phyloP scores from a whole-genome alignment of 2,888 invertebrate species.

The Erebia ligea region DNA sequence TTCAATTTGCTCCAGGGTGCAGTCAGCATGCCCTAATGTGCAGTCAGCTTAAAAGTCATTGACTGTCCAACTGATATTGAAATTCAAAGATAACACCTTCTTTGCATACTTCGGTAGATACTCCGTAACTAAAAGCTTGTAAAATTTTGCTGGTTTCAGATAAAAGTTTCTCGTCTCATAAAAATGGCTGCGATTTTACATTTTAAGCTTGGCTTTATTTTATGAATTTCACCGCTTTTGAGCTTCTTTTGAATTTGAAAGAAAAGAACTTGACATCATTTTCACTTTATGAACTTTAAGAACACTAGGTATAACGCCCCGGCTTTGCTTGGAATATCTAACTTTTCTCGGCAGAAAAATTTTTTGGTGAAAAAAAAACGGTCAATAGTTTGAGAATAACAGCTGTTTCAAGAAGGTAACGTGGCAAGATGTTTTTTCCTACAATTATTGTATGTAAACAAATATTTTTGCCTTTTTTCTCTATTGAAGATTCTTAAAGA shows the following conservation, averaged over 20 bases:
- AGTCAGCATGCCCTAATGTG: neutral
- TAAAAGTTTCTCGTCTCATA: conserved; percentile 10
- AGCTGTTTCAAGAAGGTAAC: too few species aligned
- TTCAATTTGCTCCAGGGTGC: neutral
- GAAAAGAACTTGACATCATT: conserved; percentile 2
- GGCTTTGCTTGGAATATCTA: neutral
- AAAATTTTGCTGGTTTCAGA: conserved; percentile 5
- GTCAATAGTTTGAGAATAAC: neutral
- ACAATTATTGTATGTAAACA: too few species aligned
- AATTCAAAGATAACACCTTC: conserved; percentile 29
- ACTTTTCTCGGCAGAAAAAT: neutral
- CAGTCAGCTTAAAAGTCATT: conserved; percentile 40
- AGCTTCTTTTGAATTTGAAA: conserved; percentile 1
- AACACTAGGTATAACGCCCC: neutral
- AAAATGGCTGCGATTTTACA: conserved; percentile 13
- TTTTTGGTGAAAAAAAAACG: neutral
- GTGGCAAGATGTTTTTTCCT: too few species aligned
- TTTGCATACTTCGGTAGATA: conserved; percentile 1
- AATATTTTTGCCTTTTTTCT: too few species aligned
- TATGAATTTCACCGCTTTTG: conserved; percentile 1
- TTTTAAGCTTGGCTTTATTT: neutral
- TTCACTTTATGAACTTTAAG: neutral
- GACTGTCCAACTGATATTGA: conserved; percentile 29
- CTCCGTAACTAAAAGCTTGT: neutral
- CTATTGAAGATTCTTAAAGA: too few species aligned